Conservation (phyloP, 2,113 vertebrate genomes). For the Argyrosomus japonicus region DNA sequence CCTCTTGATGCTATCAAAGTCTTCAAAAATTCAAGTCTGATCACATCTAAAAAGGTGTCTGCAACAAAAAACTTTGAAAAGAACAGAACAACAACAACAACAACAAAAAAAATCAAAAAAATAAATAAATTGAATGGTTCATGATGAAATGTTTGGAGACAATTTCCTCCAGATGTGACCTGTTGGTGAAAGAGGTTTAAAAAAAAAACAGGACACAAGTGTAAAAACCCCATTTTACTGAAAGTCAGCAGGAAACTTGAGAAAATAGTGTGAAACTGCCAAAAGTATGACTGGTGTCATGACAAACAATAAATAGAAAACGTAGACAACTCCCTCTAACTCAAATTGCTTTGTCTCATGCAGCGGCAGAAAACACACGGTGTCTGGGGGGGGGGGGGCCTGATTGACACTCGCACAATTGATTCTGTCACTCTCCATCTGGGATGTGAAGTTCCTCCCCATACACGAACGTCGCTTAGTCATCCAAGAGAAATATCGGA, state of each 20-base stretch:
- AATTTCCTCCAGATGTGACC: neutral
- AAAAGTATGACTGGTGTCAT: constrained; percentile 9
- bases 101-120: neutral
- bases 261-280: neutral
- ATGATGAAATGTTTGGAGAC: neutral
- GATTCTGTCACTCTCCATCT: constrained; percentile 65
- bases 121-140: neutral
- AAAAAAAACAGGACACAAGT: neutral
- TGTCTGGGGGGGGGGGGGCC: neutral
- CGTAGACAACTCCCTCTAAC: constrained; percentile 46
- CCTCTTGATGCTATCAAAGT: neutral
- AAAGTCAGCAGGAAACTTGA: neutral
- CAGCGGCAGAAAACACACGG: constrained; percentile 24
- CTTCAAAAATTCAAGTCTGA: neutral
- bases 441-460: constrained; percentile 30
- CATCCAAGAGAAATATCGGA: neutral
- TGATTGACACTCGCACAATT: constrained; percentile 60
- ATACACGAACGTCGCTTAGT: constrained; percentile 8
- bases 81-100: neutral
- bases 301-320: constrained; percentile 41
- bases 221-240: neutral
- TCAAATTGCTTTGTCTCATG: constrained; percentile 47
- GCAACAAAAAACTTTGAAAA: neutral
- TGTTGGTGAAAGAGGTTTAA: neutral
- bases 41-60: neutral